phyloP scores from a whole-genome alignment of 2,113 vertebrate genomes.

The Neotragus moschatus region DNA sequence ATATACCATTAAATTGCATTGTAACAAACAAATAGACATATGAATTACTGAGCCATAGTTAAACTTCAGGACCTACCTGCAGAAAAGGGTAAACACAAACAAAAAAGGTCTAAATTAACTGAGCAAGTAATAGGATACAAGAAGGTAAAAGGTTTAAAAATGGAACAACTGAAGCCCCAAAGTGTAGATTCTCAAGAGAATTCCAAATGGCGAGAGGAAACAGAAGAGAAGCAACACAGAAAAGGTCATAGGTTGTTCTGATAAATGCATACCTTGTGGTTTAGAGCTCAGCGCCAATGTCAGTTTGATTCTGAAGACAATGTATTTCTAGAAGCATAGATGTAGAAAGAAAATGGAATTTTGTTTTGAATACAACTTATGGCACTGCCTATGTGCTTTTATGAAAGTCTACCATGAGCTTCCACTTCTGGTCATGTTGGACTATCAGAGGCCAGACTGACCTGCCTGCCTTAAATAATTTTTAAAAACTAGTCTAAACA shows the following conservation, averaged over 20 bases:
- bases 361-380: background rate
- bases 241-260: background rate
- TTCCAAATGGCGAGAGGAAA: background rate
- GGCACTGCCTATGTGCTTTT: background rate
- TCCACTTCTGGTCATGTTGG: background rate
- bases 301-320: conserved; percentile 16
- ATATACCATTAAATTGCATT: conserved; percentile 49
- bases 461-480: background rate
- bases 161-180: background rate
- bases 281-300: background rate
- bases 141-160: conserved; percentile 32
- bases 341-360: conserved; percentile 5
- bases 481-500: background rate
- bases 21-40: conserved; percentile 58
- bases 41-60: conserved; percentile 50
- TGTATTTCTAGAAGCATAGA: background rate
- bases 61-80: conserved; percentile 32
- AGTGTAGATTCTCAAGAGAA: background rate
- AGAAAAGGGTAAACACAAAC: conserved; percentile 47
- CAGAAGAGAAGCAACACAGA: background rate
- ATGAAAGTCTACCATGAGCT: background rate
- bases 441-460: background rate
- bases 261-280: background rate
- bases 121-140: conserved; percentile 49
- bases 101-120: conserved; percentile 38